phyloP scores from a whole-genome alignment of 2,797 vertebrate species.

The Eremophila alpestris region DNA sequence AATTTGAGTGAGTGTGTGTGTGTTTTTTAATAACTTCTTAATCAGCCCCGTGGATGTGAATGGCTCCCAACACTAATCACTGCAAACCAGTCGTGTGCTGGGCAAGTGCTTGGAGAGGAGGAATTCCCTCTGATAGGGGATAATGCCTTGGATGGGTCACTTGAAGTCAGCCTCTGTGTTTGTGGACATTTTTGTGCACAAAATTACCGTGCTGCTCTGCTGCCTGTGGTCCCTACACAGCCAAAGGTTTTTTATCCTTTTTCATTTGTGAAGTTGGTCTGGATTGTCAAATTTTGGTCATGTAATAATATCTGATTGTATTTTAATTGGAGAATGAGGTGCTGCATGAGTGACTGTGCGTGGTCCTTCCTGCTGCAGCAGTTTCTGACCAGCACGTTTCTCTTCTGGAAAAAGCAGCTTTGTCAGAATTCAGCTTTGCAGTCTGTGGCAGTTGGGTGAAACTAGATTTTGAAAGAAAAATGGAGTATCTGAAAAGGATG shows the following conservation, averaged over 20 bases:
- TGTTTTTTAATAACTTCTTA: not conserved
- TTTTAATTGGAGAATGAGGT: not conserved
- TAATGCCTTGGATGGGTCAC: not conserved
- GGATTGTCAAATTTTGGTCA: not conserved
- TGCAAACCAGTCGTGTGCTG: not conserved
- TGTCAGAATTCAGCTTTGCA: not conserved
- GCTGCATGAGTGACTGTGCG: fast-evolving
- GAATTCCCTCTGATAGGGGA: not conserved
- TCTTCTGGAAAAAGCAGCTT: not conserved
- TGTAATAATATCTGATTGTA: not conserved
- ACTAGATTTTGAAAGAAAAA: not conserved
- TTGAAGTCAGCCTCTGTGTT: not conserved
- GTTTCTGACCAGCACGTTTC: not conserved
- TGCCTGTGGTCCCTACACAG: not conserved
- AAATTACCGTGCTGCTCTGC: not conserved
- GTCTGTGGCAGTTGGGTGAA: not conserved
- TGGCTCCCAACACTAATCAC: not conserved
- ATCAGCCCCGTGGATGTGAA: not conserved
- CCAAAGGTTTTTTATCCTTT: not conserved
- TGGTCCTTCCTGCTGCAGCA: not conserved
- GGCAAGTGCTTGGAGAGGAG: not conserved
- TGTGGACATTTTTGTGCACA: not conserved
- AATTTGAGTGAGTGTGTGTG: not conserved
- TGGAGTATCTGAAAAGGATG: not conserved
- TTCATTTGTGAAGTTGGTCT: not conserved